phyloP scores from a whole-genome alignment of 2,797 vertebrate genomes.

The Enteromius treurensis region DNA sequence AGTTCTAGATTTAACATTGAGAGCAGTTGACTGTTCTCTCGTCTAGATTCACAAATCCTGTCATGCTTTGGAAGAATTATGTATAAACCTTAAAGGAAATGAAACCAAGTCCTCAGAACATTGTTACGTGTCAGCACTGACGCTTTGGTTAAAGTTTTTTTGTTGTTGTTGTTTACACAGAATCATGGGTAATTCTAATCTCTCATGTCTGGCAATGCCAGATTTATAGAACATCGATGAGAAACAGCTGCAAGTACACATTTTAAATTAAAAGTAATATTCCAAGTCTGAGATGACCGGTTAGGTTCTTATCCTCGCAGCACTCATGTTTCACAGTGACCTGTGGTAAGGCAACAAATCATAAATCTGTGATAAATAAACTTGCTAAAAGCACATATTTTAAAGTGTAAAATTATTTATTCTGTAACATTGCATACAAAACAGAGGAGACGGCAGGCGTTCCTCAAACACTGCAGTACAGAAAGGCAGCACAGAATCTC shows the following conservation, averaged over 20 bases:
- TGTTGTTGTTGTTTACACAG: background rate
- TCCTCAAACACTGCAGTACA: conserved; percentile 45
- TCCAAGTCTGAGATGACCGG: background rate
- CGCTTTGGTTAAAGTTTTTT: background rate
- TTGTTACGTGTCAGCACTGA: background rate
- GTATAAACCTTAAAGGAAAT: conserved; percentile 32
- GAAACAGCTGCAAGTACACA: background rate
- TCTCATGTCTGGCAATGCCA: background rate
- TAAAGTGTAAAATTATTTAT: conserved; percentile 78
- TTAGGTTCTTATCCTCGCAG: background rate
- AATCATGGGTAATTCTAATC: background rate
- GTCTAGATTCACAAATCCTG: conserved; percentile 13
- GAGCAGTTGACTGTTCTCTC: background rate
- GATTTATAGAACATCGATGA: background rate
- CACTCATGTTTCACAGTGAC: background rate
- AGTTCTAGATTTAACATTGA: background rate
- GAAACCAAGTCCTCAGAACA: background rate
- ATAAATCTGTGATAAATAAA: background rate
- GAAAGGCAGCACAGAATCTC: conserved; percentile 8
- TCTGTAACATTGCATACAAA: conserved; percentile 66
- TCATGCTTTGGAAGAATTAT: conserved; percentile 12
- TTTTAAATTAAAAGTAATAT: conserved; percentile 4
- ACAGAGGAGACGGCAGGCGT: conserved; percentile 66
- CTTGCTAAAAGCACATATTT: background rate
- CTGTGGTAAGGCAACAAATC: background rate